Evolutionary conservation across 2,113 vertebrate genomes (phyloP).

Genomic region (Nibea albiflora): DNA sequence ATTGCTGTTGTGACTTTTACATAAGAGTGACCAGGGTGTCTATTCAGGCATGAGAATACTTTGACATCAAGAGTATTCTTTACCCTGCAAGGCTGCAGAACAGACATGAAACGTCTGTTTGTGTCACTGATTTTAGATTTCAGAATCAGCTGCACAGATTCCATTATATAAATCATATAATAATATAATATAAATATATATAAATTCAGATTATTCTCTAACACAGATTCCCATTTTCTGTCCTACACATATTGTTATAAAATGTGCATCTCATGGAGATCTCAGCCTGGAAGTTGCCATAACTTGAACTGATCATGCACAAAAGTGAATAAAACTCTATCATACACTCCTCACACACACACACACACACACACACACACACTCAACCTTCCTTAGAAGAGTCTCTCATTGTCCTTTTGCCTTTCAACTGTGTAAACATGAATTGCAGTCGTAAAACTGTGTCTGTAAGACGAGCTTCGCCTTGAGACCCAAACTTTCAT

Average conservation of each 20-base stretch:
- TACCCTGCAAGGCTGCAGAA: background rate
- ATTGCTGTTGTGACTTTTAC: background rate
- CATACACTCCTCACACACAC: background rate
- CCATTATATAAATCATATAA: no score
- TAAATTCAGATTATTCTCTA: background rate
- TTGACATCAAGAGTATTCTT: no score
- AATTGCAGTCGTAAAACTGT: slow-evolving; percentile 35
- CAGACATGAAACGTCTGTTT: background rate
- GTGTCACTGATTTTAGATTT: background rate
- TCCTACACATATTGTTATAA: background rate
- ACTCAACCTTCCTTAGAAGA: background rate
- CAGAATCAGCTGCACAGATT: background rate
- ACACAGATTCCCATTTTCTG: background rate
- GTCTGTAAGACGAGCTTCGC: slow-evolving; percentile 20
- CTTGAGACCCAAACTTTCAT: slow-evolving; percentile 50
- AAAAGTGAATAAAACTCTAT: background rate
- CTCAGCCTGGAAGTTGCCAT: background rate
- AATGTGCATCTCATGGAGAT: background rate
- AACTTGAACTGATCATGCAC: slow-evolving; percentile 30
- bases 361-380: slow-evolving; percentile 3
- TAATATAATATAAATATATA: no score
- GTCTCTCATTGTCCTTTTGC: slow-evolving; percentile 31
- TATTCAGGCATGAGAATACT: background rate
- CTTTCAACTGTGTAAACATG: slow-evolving; percentile 53
- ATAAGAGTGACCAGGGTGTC: no score